These are phyloP conservation scores for Pangasius sanitwongsei DNA, from an alignment of 2,797 vertebrate genomes.

Conservation along the genomic window DNA sequence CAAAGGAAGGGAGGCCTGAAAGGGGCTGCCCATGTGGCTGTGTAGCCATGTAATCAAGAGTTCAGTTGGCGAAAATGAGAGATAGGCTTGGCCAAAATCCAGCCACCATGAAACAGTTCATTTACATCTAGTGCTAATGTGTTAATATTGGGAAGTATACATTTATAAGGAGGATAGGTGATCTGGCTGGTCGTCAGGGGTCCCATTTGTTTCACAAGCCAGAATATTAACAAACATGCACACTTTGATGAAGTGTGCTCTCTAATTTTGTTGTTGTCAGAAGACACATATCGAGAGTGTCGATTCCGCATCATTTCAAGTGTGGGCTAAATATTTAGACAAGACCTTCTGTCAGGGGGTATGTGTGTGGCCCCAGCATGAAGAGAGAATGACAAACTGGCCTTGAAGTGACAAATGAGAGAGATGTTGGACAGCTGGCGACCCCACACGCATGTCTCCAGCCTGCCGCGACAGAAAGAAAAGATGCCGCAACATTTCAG, in stretches of 20 bases:
- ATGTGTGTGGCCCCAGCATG: slow-evolving; percentile 38
- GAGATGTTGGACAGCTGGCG: slow-evolving; percentile 55
- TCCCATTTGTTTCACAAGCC: slow-evolving; percentile 1
- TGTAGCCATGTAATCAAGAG: slow-evolving; percentile 36
- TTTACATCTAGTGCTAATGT: slow-evolving; percentile 17
- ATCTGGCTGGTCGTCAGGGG: neutral
- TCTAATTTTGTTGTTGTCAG: slow-evolving; percentile 44
- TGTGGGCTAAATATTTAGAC: slow-evolving; percentile 58
- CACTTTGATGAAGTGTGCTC: slow-evolving; percentile 32
- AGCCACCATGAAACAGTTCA: neutral
- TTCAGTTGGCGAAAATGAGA: neutral
- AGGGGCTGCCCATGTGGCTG: neutral
- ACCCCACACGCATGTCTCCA: slow-evolving; percentile 45
- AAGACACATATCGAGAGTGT: slow-evolving; percentile 45
- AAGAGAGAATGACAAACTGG: slow-evolving; percentile 49
- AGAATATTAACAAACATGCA: slow-evolving; percentile 25
- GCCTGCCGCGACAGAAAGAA: slow-evolving; percentile 39
- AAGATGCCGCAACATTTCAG: slow-evolving; percentile 38
- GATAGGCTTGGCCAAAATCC: neutral
- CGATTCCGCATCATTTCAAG: slow-evolving; percentile 54
- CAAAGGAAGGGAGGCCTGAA: slow-evolving; percentile 2
- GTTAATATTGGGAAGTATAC: slow-evolving; percentile 1
- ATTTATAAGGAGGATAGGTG: neutral
- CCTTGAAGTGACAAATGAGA: slow-evolving; percentile 51
- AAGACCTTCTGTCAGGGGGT: slow-evolving; percentile 53